Evolutionary conservation across 2,113 vertebrate species (phyloP).

Genomic region (Etia nguti): DNA sequence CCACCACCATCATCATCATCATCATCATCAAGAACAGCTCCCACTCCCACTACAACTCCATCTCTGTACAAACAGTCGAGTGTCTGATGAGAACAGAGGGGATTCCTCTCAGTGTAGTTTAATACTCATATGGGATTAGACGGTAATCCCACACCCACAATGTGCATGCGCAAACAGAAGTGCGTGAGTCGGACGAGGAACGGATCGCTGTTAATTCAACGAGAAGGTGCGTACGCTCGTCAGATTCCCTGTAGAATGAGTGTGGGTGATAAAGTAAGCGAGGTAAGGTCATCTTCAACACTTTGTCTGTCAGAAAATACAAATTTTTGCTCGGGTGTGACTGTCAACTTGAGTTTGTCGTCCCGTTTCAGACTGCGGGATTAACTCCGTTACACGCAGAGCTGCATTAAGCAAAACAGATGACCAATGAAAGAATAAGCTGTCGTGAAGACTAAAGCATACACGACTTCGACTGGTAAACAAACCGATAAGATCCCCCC

Average conservation of each 20-base stretch:
- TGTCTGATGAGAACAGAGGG: not conserved
- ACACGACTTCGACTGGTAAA: not conserved
- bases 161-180: slow-evolving; percentile 55
- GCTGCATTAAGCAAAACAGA: not conserved
- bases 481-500: not conserved
- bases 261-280: not conserved
- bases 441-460: not conserved
- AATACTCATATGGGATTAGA: slow-evolving; percentile 37
- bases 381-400: slow-evolving; percentile 1
- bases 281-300: slow-evolving; percentile 22
- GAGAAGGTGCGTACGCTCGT: not conserved
- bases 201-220: not conserved
- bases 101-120: not conserved
- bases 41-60: not conserved
- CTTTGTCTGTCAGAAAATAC: not conserved
- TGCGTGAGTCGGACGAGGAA: not conserved
- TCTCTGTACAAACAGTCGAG: not conserved
- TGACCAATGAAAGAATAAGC: not conserved
- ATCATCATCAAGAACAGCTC: not conserved
- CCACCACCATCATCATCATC: not conserved
- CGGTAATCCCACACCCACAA: slow-evolving; percentile 42
- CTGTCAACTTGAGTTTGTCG: not conserved
- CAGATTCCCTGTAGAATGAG: not conserved
- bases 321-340: not conserved
- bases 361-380: not conserved